Base-by-base conservation (phyloP, 2,113 vertebrate species). In the Pleuronectes platessa region DNA sequence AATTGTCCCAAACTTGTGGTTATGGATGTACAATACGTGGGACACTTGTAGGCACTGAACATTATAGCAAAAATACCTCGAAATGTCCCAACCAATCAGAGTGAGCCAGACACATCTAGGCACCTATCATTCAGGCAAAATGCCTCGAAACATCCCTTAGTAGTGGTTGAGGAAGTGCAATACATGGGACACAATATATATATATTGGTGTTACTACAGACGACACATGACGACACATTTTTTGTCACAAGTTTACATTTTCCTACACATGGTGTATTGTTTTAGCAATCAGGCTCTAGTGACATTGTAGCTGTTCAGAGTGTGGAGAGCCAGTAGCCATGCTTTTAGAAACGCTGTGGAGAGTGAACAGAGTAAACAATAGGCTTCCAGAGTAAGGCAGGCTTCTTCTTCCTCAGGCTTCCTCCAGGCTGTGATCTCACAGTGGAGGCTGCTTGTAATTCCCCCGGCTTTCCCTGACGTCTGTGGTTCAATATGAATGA, bases 401-500 rank as follows among this genome's bases (percentile, higher is more conserved):
- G 47, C 76, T 74, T 77, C 51, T 1, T 75, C 79, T 68, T 85
- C 84, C 68, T 82, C 86, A 12, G 53, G 79, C 84, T 84, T 84
- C 70, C 81, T 79, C 61, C 51, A 70, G 84, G 54, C 85, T 90
- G 71, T 17, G 54, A 80, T 85, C 83, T 90, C 89, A 86, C 87
- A 90, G 89, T 47, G 21, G 84, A 88, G 82, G 76, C 85, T 90
- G 84, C 84, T 90, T 93, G 90, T 90, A 88, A 92, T 90, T 92
- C 90, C 87, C 82, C 75, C 58, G 88, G 84, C 85, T 90, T 90
- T 84, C 89, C 89, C 84, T 88, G 77, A 86, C 42, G 82, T 87
- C 88, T 90, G 79, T 79, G 82, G 84, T 83, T 90, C 90, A 87
- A 87, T 92, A 89, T 88, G 89, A 92, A 92, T 92, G 89, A 93